These are phyloP conservation scores for Phasianus colchicus DNA, from an alignment of 2,113 vertebrate genomes.

Conservation along the genomic window DNA sequence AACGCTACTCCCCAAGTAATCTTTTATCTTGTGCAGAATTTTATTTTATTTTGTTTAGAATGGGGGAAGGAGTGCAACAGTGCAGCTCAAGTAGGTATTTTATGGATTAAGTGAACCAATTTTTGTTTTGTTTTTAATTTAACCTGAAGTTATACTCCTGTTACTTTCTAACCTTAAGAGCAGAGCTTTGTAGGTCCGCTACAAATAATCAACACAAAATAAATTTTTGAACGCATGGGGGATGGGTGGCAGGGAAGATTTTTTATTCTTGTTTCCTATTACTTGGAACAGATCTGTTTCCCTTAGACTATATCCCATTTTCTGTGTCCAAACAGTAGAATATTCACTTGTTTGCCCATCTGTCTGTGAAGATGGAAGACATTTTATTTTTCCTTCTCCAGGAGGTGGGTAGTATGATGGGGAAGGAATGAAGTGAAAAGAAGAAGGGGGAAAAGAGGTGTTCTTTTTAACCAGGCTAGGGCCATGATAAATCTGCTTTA, in stretches of 20 bases:
- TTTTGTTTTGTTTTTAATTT: neutral
- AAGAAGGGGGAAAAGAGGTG: neutral
- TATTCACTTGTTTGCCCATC: slow-evolving; percentile 10
- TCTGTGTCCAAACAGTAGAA: neutral
- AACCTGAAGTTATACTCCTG: neutral
- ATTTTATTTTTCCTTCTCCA: neutral
- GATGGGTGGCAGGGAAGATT: neutral
- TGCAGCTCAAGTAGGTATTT: neutral
- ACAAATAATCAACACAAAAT: neutral
- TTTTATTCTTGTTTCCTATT: neutral
- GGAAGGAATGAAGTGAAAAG: neutral
- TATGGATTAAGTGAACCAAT: neutral
- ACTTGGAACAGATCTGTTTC: neutral
- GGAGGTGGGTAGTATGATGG: neutral
- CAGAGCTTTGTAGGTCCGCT: neutral
- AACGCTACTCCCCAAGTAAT: neutral
- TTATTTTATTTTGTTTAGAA: neutral
- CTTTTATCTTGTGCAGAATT: neutral
- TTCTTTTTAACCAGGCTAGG: rapidly evolving
- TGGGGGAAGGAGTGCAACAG: neutral
- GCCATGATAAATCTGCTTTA: neutral
- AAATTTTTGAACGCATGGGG: neutral
- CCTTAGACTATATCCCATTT: neutral
- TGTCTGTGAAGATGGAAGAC: neutral
- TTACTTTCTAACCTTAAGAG: neutral